Base-by-base conservation (phyloP, 2,113 vertebrate genomes). In the Oncorhynchus keta region DNA sequence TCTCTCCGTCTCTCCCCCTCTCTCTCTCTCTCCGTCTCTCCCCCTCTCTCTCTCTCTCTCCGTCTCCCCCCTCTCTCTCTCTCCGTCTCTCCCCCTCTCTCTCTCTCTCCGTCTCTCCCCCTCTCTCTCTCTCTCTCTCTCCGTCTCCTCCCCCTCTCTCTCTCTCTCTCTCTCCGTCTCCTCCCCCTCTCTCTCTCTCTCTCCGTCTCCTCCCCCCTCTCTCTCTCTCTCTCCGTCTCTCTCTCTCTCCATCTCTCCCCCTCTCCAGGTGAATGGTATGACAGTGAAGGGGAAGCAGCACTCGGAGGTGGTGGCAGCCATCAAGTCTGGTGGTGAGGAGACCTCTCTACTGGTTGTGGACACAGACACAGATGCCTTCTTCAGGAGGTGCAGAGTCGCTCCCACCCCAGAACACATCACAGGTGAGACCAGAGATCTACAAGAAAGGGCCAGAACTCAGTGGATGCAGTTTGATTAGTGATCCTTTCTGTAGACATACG, bases 281-380 rank as follows among this genome's bases (percentile, higher is more conserved):
- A 88, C 88, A 1, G 86, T 99, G 92, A 95, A 96, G 67, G 96
- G 95, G 77, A 98, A 95, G 85, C 95, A 94, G 11, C 97, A 99
- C 0, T 91, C 92, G 0, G 95, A 97, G 0, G 97, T 99, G 30
- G 97, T 99, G 75, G 86, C 92, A 0, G 90, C 93, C 85, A 99
- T 99, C 85, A 97, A 95, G 88, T 91, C 92, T 0, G 92, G 96
- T 0, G 96, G 96, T 0, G 91, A 92, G 0, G 93, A 95, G 86
- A 89, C 94, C 57, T 87, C 88, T 62, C 93, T 98, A 87, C 93
- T 99, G 81, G 97, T 99, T 85, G 96, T 98, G 70, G 97, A 98
- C n/a, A 83, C 81, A 30, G 93, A 96, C 7, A 92, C 97, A 0
- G 97, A 99, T 1, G 87, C 93, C 70, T 98, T 96, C 91, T 99